Percentiles rank a stretch among this genome's conserved stretches.
These are phyloP conservation scores for Strix aluco DNA, from an alignment of 2,113 vertebrate genomes.

Conservation along the genomic window DNA sequence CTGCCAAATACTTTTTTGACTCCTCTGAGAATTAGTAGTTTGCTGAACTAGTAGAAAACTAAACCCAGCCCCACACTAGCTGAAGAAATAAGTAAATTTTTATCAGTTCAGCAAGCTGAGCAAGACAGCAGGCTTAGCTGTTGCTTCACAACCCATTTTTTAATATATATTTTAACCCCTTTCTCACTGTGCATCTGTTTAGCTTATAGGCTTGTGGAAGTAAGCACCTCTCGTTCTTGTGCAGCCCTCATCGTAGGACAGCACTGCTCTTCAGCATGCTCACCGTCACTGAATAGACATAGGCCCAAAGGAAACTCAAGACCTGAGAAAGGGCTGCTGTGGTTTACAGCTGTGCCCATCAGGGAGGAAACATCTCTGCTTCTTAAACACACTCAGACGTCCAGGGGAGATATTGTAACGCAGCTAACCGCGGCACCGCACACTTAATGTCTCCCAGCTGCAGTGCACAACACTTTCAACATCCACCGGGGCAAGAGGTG, in stretches of 20 bases:
- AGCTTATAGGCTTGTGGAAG: accelerated
- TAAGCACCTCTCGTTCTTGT: accelerated
- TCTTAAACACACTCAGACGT: accelerated
- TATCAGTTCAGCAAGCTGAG: neutral
- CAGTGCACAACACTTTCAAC: accelerated
- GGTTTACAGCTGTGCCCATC: neutral
- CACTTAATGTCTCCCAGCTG: neutral
- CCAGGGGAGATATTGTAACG: accelerated
- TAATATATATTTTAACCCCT: neutral
- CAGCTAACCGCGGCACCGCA: neutral
- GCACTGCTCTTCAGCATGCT: neutral
- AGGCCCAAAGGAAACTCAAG: neutral
- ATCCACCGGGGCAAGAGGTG: accelerated
- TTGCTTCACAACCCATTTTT: neutral
- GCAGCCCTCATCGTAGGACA: neutral
- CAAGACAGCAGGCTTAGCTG: neutral
- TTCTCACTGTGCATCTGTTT: neutral
- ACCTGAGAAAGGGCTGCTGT: neutral
- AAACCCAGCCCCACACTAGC: neutral
- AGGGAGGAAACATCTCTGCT: neutral
- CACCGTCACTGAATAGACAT: accelerated
- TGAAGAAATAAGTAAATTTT: neutral
- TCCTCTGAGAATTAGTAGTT: neutral
- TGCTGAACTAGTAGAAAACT: neutral
- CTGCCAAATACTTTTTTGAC: neutral